Evolutionary conservation across 2,113 vertebrate genomes (phyloP), one percentile per base, ranked within the genome.

Genomic region (Anarhynchus alexandrinus): DNA sequence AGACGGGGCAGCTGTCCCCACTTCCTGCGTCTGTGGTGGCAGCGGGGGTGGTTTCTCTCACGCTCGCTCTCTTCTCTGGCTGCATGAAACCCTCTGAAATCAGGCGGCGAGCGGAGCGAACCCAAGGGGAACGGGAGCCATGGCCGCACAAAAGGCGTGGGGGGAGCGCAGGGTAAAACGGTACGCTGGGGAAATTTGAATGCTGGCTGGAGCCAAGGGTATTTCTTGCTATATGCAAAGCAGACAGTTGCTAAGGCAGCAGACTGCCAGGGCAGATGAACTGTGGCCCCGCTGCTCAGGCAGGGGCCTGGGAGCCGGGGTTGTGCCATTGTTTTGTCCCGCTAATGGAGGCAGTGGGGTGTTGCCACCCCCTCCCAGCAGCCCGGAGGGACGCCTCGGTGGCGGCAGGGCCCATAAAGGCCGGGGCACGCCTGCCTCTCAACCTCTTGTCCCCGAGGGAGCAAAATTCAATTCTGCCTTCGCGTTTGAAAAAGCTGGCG

Each of bases 161-260:
- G 42, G 59, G 43, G 2, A 30, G 38, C 15, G 17, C 5, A 6
- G 67, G 40, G 26, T 20, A 6, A 11, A 32, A 36, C 1, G 3
- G 51, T 10, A 2, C 54, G 0, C 64, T 1, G 57, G 16, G 26
- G n/a, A 5, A 6, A 23, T 47, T 2, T 17, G 79, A 64, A 14
- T 36, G 67, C 82, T 2, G 27, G 36, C 82, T 34, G 23, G 61
- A 51, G 29, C 59, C 45, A 0, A 0, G 69, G 54, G 27, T 20
- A 10, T 3, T 23, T 9, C 45, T 2, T 3, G 71, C 71, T 43
- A 0, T 2, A 5, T 11, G 59, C 88, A 62, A 15, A 90, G 88
- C 88, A 42, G 59, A 4, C 76, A 2, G 94, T 91, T 85, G 82
- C 94, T 65, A 88, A 1, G 96, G 94, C 90, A 88, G 95, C 95